These are phyloP conservation scores for Synanthedon tipuliformis DNA, from an alignment of 2,888 invertebrate species.

Conservation along the genomic window DNA sequence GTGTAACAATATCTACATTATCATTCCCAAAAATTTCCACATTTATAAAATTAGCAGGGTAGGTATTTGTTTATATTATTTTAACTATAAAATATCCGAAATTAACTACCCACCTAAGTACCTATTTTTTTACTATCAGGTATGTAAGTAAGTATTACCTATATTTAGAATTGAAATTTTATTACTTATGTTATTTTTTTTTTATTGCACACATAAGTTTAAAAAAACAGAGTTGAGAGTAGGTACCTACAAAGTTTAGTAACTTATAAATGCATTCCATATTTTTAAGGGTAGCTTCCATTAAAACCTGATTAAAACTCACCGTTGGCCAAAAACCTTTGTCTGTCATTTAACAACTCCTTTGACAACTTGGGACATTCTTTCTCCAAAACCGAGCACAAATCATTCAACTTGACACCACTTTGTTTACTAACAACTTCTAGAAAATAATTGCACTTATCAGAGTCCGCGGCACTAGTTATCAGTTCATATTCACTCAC, in stretches of 20 bases:
- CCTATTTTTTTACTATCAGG: no score
- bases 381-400: conserved; percentile 71
- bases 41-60: no score
- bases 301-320: conserved; percentile 26
- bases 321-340: conserved; percentile 61
- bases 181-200: no score
- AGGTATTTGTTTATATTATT: no score
- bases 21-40: no score
- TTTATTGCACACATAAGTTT: no score
- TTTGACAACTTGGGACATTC: conserved; percentile 74
- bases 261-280: background rate
- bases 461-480: conserved; percentile 52
- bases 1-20: no score
- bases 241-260: background rate
- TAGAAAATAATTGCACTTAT: conserved; percentile 72
- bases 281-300: background rate
- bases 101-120: no score
- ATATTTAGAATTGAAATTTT: no score
- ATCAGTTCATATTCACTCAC: conserved; percentile 72
- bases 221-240: no score
- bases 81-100: no score
- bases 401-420: conserved; percentile 70
- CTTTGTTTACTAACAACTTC: conserved; percentile 74
- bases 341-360: conserved; percentile 72
- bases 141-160: no score